A percentile compares a stretch with the other conserved stretches of the same genome.
phyloP scores from a whole-genome alignment of 2,113 vertebrate species.

The Thunnus maccoyii region DNA sequence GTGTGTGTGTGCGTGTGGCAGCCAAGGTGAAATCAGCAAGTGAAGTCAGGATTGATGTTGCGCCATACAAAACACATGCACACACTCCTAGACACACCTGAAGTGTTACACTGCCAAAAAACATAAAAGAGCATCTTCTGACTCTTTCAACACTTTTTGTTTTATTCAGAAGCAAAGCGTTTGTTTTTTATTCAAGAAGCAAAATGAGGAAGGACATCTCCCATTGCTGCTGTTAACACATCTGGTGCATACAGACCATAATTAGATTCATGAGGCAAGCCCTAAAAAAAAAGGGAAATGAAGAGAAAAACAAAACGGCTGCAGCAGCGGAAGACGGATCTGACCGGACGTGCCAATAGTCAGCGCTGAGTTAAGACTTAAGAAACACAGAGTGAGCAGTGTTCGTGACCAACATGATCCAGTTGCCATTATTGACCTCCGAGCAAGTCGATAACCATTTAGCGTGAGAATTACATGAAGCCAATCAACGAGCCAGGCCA shows the following conservation, averaged over 20 bases:
- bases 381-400: slow-evolving; percentile 20
- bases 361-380: slow-evolving; percentile 11
- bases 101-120: background rate
- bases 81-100: background rate
- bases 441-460: slow-evolving; percentile 62
- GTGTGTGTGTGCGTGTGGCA: background rate
- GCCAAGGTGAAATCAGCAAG: background rate
- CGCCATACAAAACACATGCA: background rate
- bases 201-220: slow-evolving; percentile 23
- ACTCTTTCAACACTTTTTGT: slow-evolving; percentile 29
- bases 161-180: slow-evolving; percentile 31
- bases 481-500: slow-evolving; percentile 20
- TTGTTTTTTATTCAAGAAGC: slow-evolving; percentile 31
- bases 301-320: background rate
- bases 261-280: slow-evolving; percentile 10
- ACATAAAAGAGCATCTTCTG: slow-evolving; percentile 20
- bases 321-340: background rate
- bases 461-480: slow-evolving; percentile 58
- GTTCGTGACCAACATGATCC: slow-evolving; percentile 52
- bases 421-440: slow-evolving; percentile 51
- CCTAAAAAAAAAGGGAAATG: background rate
- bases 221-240: slow-evolving; percentile 43
- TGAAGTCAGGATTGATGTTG: background rate
- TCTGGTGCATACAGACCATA: slow-evolving; percentile 23
- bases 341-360: background rate